phyloP scores from a whole-genome alignment of 2,113 vertebrate species.

The Australoheros scitulus region DNA sequence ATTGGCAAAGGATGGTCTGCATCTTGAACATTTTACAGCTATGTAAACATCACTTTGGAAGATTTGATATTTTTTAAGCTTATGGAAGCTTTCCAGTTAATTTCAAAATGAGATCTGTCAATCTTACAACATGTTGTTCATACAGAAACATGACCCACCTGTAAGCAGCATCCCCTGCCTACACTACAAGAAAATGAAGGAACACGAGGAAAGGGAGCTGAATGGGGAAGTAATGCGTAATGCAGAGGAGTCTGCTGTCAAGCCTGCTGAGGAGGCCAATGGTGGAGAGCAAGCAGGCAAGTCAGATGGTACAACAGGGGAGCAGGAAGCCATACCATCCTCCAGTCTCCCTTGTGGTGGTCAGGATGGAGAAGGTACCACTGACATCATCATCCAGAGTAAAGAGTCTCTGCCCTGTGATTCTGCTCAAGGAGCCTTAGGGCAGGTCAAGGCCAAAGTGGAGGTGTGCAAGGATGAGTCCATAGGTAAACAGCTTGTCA shows the following conservation, averaged over 20 bases:
- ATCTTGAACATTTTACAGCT: not conserved
- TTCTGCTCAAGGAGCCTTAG: constrained; percentile 88
- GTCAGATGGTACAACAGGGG: constrained; percentile 81
- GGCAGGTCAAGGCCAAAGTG: constrained; percentile 97
- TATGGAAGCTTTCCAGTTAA: not conserved
- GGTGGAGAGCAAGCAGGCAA: constrained; percentile 79
- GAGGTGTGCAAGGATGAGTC: constrained; percentile 99
- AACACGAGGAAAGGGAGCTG: constrained; percentile 90
- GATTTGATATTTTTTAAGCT: not conserved
- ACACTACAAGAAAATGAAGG: constrained; percentile 98
- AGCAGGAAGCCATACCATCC: constrained; percentile 30
- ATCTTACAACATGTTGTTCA: not conserved
- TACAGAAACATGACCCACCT: constrained; percentile 97
- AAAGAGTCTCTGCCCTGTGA: constrained; percentile 81
- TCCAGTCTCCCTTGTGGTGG: constrained; percentile 57
- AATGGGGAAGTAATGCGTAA: constrained; percentile 84
- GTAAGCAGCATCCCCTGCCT: constrained; percentile 97
- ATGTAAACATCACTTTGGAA: not conserved
- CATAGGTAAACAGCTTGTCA: constrained; percentile 83
- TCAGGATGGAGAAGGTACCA: constrained; percentile 20
- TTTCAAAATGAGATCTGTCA: not conserved
- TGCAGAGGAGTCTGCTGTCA: constrained; percentile 79
- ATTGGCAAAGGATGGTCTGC: not conserved
- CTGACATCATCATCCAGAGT: constrained; percentile 52
- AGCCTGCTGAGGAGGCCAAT: constrained; percentile 75